Base-by-base conservation (phyloP, 2,888 invertebrate species). In the Calliphora vomitoria region DNA sequence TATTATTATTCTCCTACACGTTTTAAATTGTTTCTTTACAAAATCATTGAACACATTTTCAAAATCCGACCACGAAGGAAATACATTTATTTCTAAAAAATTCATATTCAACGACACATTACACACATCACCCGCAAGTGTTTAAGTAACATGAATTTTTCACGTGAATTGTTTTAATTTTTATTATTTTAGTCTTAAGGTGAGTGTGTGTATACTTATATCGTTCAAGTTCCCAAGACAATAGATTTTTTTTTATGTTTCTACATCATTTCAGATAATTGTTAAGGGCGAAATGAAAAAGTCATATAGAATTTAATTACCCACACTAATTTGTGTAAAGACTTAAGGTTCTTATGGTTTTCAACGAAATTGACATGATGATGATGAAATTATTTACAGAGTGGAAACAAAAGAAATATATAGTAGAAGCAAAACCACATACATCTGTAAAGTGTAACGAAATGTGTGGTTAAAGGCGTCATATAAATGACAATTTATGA, bases 271-370 rank as follows among this genome's bases (percentile, higher is more conserved):
- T 60, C 25, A 31, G 4, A 58, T 25, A 58, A 58, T 25, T 58
- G 31, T 15, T 44, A 13, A 13, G 15, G 60, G 31, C 15, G 4
- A 25, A 35, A 38, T 62, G n/a, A 62, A 35, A n/a, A 35, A 62
- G n/a, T 62, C 31, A 38, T 62, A 62, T 8, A 8, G 62, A n/a
- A 15, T 35, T 62, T 62, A 62, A 62, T 38, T 35, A 35, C 62
- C n/a, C 31, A 35, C 35, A 62, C 62, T 35, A 62, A 62, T 62
- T 62, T 62, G 62, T 31, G n/a, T 62, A 38, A 62, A 31, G 62
- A 62, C 62, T 62, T 60, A 18, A 55, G 55, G 20, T 55, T 58
- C 35, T 35, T 62, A n/a, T 62, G 35, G 62, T 62, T 62, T 62
- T 8, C 5, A 35, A 35, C 3, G 15, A 0, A 35, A 62, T 38